Base-by-base conservation (phyloP, 2,888 invertebrate genomes). In the Nomada fucata region DNA sequence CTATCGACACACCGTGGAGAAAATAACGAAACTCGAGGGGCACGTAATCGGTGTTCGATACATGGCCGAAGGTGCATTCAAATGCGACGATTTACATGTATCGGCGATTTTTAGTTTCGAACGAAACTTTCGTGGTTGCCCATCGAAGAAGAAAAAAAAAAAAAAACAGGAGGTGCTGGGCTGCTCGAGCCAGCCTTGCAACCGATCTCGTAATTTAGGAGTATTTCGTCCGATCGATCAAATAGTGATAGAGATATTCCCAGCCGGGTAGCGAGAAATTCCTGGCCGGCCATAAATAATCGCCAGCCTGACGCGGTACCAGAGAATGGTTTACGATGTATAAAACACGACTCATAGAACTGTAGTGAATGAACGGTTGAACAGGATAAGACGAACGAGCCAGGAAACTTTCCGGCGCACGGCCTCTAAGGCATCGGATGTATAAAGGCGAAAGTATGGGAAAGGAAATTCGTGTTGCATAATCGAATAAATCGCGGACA, bases 211-310 rank as follows among this genome's bases (percentile, higher is more conserved):
- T 68, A 73, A 68, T 83, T 83, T 68, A 57, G 29, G 44, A 29
- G 60, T 18, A 64, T 50, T 13, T 44, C 13, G 68, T 47, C 42
- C 64, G 63, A 87, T 87, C 85, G 59, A 72, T 79, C 63, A 79
- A 82, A 71, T 65, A 55, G 68, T 42, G 76, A 85, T 82, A 79
- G 72, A 82, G 78, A 65, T 82, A 79, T 52, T 79, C 65, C 47
- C 47, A 50, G 29, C 44, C 55, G 63, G 42, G 65, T 47, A 42
- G 52, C 47, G 63, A 26, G n/a, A 50, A 61, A 79, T 68, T 76
- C 57, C 7, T 65, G 69, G 76, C 60, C 53, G 59, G 60, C 59
- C 57, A 72, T 86, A 85, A 87, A 87, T 87, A 87, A 85, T 86
- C 65, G 3, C 72, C 20, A 55, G 47, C 15, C 55, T n/a, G 61